Evolutionary conservation across 2,113 vertebrate genomes (phyloP).

Genomic region (Hippocampus mohnikei): DNA sequence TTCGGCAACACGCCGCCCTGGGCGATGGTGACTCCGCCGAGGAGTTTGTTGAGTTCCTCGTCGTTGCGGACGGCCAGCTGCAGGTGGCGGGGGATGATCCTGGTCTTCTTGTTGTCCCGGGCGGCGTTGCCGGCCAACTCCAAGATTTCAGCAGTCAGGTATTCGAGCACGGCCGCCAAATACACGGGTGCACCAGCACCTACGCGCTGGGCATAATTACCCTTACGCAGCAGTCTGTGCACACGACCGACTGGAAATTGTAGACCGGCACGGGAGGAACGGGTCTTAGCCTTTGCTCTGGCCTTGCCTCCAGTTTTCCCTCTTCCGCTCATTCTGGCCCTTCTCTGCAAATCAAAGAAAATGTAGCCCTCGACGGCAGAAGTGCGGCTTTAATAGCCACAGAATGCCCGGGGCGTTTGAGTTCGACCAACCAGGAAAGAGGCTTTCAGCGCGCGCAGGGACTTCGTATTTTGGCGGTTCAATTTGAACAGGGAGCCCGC

Average conservation of each 20-base stretch:
- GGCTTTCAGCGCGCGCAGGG: too few species aligned
- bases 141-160: background rate
- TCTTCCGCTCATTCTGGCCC: too few species aligned
- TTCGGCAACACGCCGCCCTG: constrained; percentile 1
- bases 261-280: background rate
- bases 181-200: background rate
- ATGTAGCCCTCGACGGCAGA: too few species aligned
- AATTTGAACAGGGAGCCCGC: too few species aligned
- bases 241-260: background rate
- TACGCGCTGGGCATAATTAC: background rate
- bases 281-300: background rate
- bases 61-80: constrained; percentile 2
- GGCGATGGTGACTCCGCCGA: background rate
- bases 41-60: background rate
- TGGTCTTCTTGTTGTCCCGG: constrained; percentile 4
- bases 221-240: background rate
- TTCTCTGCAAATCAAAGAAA: too few species aligned
- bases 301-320: background rate
- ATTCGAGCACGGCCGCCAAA: background rate
- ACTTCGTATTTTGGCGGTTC: too few species aligned
- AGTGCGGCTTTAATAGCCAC: too few species aligned
- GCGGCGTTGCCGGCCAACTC: constrained; percentile 1
- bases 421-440: too few species aligned
- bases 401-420: too few species aligned
- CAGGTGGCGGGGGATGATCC: background rate